Evolutionary conservation across 1,140 invertebrate genomes (phyloP).

Genomic region (Scaptomyza graminum): DNA sequence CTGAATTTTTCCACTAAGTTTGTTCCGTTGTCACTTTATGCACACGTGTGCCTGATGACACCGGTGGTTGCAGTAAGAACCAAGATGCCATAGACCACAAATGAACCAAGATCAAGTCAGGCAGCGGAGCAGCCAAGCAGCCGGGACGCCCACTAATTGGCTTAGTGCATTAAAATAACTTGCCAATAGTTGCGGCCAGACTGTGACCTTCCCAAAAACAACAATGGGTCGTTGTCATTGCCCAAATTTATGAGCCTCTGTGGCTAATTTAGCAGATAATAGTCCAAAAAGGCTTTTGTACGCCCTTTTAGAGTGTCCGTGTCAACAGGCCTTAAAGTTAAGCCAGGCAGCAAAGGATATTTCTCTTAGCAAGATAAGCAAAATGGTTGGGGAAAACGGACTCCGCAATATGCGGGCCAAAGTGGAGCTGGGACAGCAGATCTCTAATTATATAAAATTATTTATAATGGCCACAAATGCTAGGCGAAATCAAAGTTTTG

Average conservation of each 20-base stretch:
- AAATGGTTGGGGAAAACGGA: neutral
- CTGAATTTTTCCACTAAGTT: constrained; percentile 33
- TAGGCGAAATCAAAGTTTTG: constrained; percentile 30
- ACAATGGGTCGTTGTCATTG: constrained; percentile 74
- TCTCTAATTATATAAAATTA: constrained; percentile 81
- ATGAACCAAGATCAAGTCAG: constrained; percentile 57
- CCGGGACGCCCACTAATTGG: constrained; percentile 69
- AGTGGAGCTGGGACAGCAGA: constrained; percentile 1
- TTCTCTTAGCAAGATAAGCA: constrained; percentile 43
- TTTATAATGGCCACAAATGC: constrained; percentile 70
- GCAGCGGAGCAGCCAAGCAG: neutral
- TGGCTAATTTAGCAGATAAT: constrained; percentile 79
- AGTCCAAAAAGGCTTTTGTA: constrained; percentile 57
- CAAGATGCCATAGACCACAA: constrained; percentile 49
- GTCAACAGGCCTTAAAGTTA: constrained; percentile 42
- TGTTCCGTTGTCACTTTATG: constrained; percentile 51
- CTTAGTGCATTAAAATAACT: constrained; percentile 82
- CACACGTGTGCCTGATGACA: constrained; percentile 72
- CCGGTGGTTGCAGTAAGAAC: constrained; percentile 7
- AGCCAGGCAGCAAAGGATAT: constrained; percentile 71
- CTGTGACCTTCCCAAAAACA: constrained; percentile 30
- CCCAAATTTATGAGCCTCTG: constrained; percentile 74
- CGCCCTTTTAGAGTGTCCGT: constrained; percentile 16
- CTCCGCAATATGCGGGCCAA: neutral
- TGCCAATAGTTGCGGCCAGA: constrained; percentile 75